These are phyloP conservation scores for Epinotia brunnichana DNA, from an alignment of 2,888 invertebrate genomes.

Conservation along the genomic window DNA sequence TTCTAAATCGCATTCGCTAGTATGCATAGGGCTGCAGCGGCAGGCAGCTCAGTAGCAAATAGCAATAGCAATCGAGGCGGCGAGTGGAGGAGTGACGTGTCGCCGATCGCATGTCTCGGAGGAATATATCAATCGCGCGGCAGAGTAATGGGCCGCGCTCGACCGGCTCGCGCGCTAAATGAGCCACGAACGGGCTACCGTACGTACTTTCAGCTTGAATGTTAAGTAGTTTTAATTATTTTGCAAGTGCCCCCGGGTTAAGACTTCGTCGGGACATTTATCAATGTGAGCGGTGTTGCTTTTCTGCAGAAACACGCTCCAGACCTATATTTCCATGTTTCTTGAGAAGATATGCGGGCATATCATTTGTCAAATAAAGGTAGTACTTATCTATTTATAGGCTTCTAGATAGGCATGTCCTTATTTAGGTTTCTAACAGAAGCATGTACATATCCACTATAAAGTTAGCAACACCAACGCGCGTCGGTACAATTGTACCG, in stretches of 20 bases:
- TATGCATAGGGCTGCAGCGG: constrained; percentile 15
- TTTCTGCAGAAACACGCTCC: constrained; percentile 58
- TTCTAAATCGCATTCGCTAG: constrained; percentile 33
- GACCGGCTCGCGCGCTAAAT: constrained; percentile 48
- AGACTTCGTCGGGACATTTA: constrained; percentile 66
- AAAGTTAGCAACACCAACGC: constrained; percentile 3
- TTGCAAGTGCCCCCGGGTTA: constrained; percentile 72
- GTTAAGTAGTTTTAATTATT: constrained; percentile 83
- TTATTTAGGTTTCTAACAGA: not conserved
- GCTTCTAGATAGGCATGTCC: not conserved
- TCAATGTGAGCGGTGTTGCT: constrained; percentile 60
- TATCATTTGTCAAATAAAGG: constrained; percentile 51
- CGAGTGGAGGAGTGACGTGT: constrained; percentile 72
- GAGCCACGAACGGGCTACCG: constrained; percentile 72
- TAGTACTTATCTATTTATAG: constrained; percentile 49
- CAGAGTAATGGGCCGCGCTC: constrained; percentile 48
- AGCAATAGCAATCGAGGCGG: constrained; percentile 49
- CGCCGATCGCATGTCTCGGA: constrained; percentile 79
- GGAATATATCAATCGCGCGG: constrained; percentile 63
- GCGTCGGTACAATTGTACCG: too few relatives aligned
- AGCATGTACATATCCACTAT: not conserved
- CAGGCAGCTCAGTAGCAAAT: constrained; percentile 35
- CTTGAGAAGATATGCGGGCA: constrained; percentile 53
- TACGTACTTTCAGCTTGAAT: constrained; percentile 76
- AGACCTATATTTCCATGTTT: constrained; percentile 62